Evolutionary conservation across 2,113 vertebrate species (phyloP), one percentile per base, ranked within the genome.

Genomic region (Forbesichthys agassizii): DNA sequence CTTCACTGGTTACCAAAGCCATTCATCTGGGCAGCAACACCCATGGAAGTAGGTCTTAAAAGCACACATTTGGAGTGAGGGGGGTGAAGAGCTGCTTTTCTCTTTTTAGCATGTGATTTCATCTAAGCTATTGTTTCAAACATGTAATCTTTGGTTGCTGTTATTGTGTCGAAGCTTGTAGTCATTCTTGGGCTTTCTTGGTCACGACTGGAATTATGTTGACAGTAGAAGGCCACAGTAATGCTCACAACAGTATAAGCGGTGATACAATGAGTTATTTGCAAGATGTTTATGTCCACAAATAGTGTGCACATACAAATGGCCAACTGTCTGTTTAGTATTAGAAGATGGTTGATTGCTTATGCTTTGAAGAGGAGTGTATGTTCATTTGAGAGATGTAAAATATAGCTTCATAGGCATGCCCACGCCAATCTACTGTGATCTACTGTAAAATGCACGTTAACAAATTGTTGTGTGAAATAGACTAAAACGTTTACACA

Each of bases 381-480:
- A 73, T 78, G 69, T 73, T 75, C 27, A 62, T 68, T 71, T 53
- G 56, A 52, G 57, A 18, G 36, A 73, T 53, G 56, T 61, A 18
- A 48, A 73, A 49, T 58, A 58, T 71, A n/a, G 18, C 74, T 61
- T 58, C 56, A 58, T 18, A 58, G 11, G 20, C 36, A 67, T 61
- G 33, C 56, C 56, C 1, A 59, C 52, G 3, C 66, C 42, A 33
- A 57, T 63, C 48, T 63, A 56, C 48, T 73, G 66, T 53, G 36
- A 48, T 59, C 55, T 70, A 27, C 27, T 27, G 27, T 27, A 20
- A 66, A 55, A 59, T 55, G 36, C 69, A 69, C 76, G 74, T 63
- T 46, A 46, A 55, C 66, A 59, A 48, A 69, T 18, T 66, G 16
- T 48, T 9, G 60, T 55, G 53, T 80, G n/a, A 66, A 55, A 60